Evolutionary conservation across 2,888 invertebrate species (phyloP), one percentile per base, ranked within the genome.

Genomic region (Eurytoma adleriae): DNA sequence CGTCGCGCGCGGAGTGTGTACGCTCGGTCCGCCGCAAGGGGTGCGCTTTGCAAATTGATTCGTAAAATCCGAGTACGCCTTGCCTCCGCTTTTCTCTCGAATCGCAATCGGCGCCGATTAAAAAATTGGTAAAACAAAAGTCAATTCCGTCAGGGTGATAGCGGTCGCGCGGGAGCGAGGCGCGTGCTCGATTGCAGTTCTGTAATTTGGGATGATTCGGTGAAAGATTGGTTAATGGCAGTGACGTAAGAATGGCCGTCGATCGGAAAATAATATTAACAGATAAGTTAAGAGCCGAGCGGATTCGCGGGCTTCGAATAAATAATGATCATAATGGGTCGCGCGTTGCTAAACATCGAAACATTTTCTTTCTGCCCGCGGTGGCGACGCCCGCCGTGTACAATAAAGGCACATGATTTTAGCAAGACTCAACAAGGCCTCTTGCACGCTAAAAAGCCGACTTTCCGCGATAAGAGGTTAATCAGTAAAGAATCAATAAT

Each of bases 371-470:
- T 74, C 27, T 67, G 27, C 48, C 4, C 74, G 67, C 74, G 66
- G 57, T 66, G 57, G 24, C 40, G 4, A 40, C 7, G 66, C 57
- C 57, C 5, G 48, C n/a, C 54, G 14, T 3, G 5, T 75, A 24
- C 59, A 52, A 52, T 67, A 18, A 30, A 67, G 27, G 30, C 10
- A 52, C 82, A 80, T 78, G 52, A 64, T 67, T 81, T 69, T 73
- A 71, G 66, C 78, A 72, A 64, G 69, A 79, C 66, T 75, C 74
- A 66, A 80, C 57, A 69, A 81, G 66, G 77, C 64, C 74, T 74
- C 76, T 57, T 78, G 50, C 54, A 68, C 18, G 20, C 52, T 71
- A 62, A 66, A 18, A 78, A 67, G 66, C 50, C 61, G 40, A 68
- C 56, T 54, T 14, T 67, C 20, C 18, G 40, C 54, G 48, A 72